Base-by-base conservation (phyloP, 2,113 vertebrate genomes). In the Lates calcarifer region DNA sequence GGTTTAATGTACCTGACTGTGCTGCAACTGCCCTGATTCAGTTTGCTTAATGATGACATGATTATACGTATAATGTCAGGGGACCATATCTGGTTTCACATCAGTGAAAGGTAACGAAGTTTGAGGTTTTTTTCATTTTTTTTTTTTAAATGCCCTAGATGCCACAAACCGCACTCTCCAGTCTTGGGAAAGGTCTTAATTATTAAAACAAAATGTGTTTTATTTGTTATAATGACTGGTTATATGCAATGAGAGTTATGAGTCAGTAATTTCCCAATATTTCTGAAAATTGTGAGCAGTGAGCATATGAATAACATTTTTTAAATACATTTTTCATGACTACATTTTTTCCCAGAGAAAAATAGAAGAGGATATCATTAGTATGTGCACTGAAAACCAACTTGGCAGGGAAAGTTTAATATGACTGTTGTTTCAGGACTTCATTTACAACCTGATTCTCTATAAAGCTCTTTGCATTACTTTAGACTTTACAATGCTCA, bases 401-500 rank as follows among this genome's bases (percentile, higher is more conserved):
- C 28, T 66, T 68, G 28, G 22, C 68, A 81, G 75, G 29, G 26
- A 65, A 74, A 61, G 66, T 79, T 81, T 81, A 88, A 83, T 73
- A 41, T 64, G 43, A 61, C 43, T 66, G 77, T 76, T 86, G 81
- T 91, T 83, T 89, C 74, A 80, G 79, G 90, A 89, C 64, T 88
- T 86, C 65, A 77, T 89, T 78, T 84, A 82, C 81, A 86, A 64
- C 75, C 77, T 64, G 51, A 87, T 81, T 89, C 68, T 76, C 75
- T 56, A 17, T 70, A 82, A 84, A 89, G 70, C 74, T 80, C 37
- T 62, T 77, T 88, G 80, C 61, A 57, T 86, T 84, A 70, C 72
- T 74, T 55, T 76, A 82, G 77, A 90, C 84, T 83, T 88, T 77
- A 86, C 88, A 76, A 76, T 93, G 88, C 90, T 94, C 90, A 92